A percentile compares a stretch with the other conserved stretches of the same genome.
Evolutionary conservation across 2,888 invertebrate species (phyloP).

Genomic region (Ormyrus rosae): DNA sequence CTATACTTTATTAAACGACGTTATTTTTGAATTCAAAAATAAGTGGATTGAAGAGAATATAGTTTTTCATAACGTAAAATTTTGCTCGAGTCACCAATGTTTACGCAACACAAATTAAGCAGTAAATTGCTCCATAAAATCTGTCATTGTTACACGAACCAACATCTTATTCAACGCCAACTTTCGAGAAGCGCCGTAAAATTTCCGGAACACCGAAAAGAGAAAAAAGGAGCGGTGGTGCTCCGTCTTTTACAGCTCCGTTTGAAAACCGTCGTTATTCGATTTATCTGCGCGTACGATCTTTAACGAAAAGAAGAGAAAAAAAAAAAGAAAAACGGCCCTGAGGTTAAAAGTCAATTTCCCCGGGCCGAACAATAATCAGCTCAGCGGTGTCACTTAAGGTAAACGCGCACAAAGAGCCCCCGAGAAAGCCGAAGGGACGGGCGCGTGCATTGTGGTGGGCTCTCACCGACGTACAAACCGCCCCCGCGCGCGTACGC

Average conservation of each 20-base stretch:
- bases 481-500: conserved; percentile 42
- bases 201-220: conserved; percentile 20
- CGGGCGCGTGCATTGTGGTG: background rate
- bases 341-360: conserved; percentile 54
- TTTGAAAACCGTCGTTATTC: background rate
- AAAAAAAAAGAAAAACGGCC: background rate
- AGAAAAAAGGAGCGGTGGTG: background rate
- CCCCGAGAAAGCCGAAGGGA: background rate
- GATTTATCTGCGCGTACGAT: conserved; percentile 23
- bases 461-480: conserved; percentile 25
- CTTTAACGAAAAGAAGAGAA: background rate
- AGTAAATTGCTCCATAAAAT: too few species aligned
- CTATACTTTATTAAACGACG: too few species aligned
- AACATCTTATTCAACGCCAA: conserved; percentile 13
- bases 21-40: too few species aligned
- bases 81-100: too few species aligned
- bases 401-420: background rate
- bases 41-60: too few species aligned
- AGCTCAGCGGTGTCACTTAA: conserved; percentile 12
- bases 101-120: too few species aligned
- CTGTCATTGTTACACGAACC: too few species aligned
- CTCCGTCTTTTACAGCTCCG: background rate
- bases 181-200: background rate
- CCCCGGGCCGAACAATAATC: background rate
- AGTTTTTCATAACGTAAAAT: too few species aligned